These are phyloP conservation scores for Gasterosteus nipponicus DNA, from an alignment of 2,113 vertebrate genomes.

Conservation along the genomic window DNA sequence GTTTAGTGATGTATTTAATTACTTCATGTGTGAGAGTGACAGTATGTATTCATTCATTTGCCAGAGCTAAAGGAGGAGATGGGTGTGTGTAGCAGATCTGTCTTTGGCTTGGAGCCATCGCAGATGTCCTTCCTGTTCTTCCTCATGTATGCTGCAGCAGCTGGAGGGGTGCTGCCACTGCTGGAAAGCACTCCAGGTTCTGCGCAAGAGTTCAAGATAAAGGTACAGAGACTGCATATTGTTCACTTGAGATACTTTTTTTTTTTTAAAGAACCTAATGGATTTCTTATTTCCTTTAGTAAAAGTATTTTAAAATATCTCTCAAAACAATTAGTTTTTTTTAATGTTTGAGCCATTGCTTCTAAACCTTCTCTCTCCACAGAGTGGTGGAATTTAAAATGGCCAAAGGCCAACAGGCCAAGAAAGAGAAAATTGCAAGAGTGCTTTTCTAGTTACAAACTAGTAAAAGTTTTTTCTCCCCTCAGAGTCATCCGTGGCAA, in stretches of 20 bases:
- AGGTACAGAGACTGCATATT: conserved; percentile 61
- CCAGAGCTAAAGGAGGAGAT: conserved; percentile 74
- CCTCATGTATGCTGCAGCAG: conserved; percentile 75
- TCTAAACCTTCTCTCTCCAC: not conserved
- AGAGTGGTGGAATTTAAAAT: conserved; percentile 1
- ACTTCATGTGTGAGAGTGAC: not conserved
- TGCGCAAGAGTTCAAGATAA: conserved; percentile 78
- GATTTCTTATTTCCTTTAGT: not conserved
- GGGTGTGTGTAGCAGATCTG: conserved; percentile 57
- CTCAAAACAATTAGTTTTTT: not conserved
- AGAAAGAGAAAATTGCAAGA: conserved; percentile 9
- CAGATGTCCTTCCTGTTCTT: conserved; percentile 82
- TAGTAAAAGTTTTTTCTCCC: not conserved
- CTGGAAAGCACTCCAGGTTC: conserved; percentile 74
- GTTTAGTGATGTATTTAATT: conserved; percentile 4
- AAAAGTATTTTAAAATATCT: not conserved
- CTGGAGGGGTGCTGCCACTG: conserved; percentile 73
- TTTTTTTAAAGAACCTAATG: no score
- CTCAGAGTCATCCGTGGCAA: not conserved
- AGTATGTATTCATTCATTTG: conserved; percentile 4
- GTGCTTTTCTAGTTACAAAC: conserved; percentile 8
- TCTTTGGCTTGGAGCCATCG: conserved; percentile 77
- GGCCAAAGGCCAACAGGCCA: not conserved
- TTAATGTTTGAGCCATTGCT: not conserved
- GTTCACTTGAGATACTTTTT: conserved; percentile 15